phyloP scores from a whole-genome alignment of 1,140 invertebrate species.

The Zaprionus inermis region DNA sequence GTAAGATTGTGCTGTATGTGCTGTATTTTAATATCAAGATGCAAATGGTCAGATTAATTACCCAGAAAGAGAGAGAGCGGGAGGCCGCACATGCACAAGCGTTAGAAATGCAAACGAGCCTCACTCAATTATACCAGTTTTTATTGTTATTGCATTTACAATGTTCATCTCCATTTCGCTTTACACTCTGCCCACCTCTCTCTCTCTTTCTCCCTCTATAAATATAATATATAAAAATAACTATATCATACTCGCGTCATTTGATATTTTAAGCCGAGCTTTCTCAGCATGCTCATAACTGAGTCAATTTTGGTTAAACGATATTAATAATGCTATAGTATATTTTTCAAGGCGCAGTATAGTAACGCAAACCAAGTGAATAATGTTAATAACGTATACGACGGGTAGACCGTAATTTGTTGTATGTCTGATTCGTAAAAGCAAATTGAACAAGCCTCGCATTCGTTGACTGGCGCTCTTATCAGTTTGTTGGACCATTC shows the following conservation, averaged over 20 bases:
- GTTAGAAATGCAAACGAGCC: conserved; percentile 36
- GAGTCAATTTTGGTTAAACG: conserved; percentile 47
- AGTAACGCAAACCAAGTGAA: conserved; percentile 4
- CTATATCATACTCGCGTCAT: conserved; percentile 40
- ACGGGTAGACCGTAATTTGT: background rate
- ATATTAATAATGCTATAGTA: conserved; percentile 45
- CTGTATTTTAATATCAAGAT: conserved; percentile 27
- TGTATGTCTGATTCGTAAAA: conserved; percentile 40
- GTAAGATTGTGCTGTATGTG: conserved; percentile 20
- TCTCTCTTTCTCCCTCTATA: background rate
- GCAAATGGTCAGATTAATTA: conserved; percentile 74
- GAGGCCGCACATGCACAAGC: background rate
- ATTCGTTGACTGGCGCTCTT: conserved; percentile 39
- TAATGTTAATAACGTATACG: background rate
- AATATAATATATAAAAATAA: conserved; percentile 6
- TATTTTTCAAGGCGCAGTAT: conserved; percentile 46
- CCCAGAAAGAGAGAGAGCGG: conserved; percentile 18
- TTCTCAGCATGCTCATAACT: conserved; percentile 6
- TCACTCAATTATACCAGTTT: conserved; percentile 67
- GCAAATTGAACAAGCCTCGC: conserved; percentile 27
- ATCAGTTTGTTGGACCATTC: conserved; percentile 25
- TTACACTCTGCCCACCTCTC: conserved; percentile 19
- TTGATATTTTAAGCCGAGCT: conserved; percentile 43
- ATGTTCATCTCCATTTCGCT: background rate
- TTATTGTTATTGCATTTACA: conserved; percentile 70